Evolutionary conservation across 2,113 vertebrate genomes (phyloP), one percentile per base, ranked within the genome.

Genomic region (Gymnarchus niloticus): DNA sequence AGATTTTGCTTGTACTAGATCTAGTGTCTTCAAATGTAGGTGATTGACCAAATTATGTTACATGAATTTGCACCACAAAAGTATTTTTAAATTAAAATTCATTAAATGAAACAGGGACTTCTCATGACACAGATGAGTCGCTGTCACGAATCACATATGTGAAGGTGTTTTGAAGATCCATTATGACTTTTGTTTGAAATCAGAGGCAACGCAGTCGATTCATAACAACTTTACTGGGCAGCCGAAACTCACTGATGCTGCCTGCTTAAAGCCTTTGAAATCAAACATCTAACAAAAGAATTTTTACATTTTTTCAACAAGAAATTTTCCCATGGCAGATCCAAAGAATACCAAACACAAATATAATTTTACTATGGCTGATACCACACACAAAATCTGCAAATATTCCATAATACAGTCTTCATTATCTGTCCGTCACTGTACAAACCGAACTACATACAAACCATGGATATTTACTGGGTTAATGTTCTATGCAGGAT

Each of bases 281-380:
- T 83, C 85, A 89, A 88, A 88, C 85, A 88, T 87, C 86, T 88
- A 83, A 37, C 65, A 56, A 25, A 65, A 56, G 78, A 85, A 85
- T 86, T 90, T 88, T 86, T 84, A 85, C 78, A 81, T 1, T 56
- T 23, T 17, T n/a, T 83, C 84, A 65, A 65, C 77, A 25, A 44
- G 61, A 56, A 81, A 83, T 84, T 61, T 89, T 89, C 80, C 86
- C 73, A 84, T 61, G n/a, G 21, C 33, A 54, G 21, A 56, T 78
- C 8, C 51, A 57, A n/a, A 80, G 23, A 21, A 25, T 51, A 28
- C 25, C 17, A n/a, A 51, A 54, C 25, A 17, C 2, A 82, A 78
- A 37, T 6, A 6, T 4, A 52, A 9, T 52, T 52, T 12, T n/a
- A 19, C 1, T 19, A 59, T n/a, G 56, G 56, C 2, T 46, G 41